Conservation (phyloP, 2,797 vertebrate genomes). For the Ammospiza maritima region DNA sequence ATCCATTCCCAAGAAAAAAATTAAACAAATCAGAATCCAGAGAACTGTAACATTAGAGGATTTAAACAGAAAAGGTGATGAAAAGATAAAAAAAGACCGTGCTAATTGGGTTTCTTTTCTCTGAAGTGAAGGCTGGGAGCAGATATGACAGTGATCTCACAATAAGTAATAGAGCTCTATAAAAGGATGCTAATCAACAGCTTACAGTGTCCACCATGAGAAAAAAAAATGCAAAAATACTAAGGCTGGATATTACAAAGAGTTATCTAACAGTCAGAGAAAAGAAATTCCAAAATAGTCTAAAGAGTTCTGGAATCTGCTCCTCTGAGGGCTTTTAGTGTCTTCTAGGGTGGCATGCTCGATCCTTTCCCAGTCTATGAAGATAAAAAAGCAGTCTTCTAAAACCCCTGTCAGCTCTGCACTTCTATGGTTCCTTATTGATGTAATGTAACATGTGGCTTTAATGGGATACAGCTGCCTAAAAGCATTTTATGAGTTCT, state of each 20-base stretch:
- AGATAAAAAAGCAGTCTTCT: background rate
- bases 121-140: background rate
- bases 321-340: background rate
- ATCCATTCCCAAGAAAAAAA: background rate
- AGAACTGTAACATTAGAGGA: background rate
- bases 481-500: conserved; percentile 57
- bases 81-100: background rate
- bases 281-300: background rate
- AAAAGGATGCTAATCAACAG: background rate
- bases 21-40: background rate
- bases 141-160: background rate
- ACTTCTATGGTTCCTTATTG: conserved; percentile 22
- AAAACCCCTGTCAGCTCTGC: background rate
- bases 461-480: conserved; percentile 65
- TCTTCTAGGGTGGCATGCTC: conserved; percentile 48
- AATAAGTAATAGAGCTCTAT: background rate
- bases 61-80: background rate
- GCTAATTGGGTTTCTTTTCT: background rate
- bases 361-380: background rate
- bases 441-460: conserved; percentile 59
- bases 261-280: background rate
- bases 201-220: background rate
- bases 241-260: background rate
- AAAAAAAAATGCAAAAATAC: background rate
- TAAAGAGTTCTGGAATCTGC: conserved; percentile 20